These are phyloP conservation scores for Donacobius atricapilla DNA, from an alignment of 2,113 vertebrate species.

Conservation along the genomic window DNA sequence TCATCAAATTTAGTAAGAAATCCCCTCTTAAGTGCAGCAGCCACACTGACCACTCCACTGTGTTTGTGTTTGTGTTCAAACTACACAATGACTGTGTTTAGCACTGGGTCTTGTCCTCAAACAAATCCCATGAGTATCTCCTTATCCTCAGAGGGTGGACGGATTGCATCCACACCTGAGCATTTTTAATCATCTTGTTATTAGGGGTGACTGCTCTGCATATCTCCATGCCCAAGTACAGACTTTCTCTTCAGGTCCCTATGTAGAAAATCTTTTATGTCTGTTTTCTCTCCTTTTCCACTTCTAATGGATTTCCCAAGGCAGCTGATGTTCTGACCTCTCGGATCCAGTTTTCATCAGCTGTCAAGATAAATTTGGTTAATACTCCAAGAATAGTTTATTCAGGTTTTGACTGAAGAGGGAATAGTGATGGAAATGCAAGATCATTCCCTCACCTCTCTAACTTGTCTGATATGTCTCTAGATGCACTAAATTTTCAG, in stretches of 20 bases:
- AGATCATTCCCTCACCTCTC: neutral
- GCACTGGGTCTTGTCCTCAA: neutral
- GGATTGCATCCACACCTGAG: neutral
- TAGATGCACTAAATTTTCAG: neutral
- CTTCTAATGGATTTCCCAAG: conserved; percentile 38
- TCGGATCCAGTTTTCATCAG: conserved; percentile 63
- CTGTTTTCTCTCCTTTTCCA: neutral
- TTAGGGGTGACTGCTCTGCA: neutral
- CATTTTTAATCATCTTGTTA: neutral
- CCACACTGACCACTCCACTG: neutral
- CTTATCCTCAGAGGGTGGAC: neutral
- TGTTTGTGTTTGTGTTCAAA: neutral
- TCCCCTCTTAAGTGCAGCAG: neutral
- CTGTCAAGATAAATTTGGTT: conserved; percentile 66
- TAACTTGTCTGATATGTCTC: neutral
- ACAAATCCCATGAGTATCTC: neutral
- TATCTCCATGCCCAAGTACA: neutral
- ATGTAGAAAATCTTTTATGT: neutral
- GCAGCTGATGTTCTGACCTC: conserved; percentile 61
- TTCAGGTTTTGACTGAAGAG: conserved; percentile 3
- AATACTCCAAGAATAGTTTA: conserved; percentile 7
- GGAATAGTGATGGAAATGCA: neutral
- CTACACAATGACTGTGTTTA: neutral
- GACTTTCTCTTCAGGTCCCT: neutral
- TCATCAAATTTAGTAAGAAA: neutral